Base-by-base conservation (phyloP, 1,140 invertebrate species). In the Drosophila punjabiensis region DNA sequence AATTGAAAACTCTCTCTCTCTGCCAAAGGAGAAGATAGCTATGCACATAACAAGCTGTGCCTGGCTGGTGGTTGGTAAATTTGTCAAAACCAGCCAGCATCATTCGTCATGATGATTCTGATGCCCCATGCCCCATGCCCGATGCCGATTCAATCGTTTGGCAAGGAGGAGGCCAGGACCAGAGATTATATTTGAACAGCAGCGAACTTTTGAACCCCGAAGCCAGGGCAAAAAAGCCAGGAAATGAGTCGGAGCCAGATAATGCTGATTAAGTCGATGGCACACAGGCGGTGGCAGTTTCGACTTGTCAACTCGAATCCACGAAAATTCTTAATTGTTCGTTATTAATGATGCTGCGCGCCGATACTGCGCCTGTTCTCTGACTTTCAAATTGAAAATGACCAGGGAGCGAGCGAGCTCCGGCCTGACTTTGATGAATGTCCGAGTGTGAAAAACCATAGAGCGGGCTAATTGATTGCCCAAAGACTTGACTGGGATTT, bases 321-420 rank as follows among this genome's bases (percentile, higher is more conserved):
- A 77, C 66, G 74, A 77, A 74, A 74, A 75, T 83, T 85, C 82
- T 85, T 85, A 85, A 84, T 84, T 84, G 82, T 84, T 85, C 83
- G 82, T 85, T 84, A 84, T 84, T 85, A 84, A 84, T 84, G 81
- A 84, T 84, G 77, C 59, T 69, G 47, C 74, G 47, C 79, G 5
- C 55, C 77, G 67, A 69, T 76, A 75, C 37, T 41, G 45, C 45
- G 47, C 39, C 60, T 70, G 56, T 32, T 53, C 14, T 75, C 55
- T 77, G 81, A 85, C 66, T 85, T 69, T 85, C 77, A 85, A 84
- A 85, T 85, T 85, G 82, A 85, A 85, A 85, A 85, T 74, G 82
- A 73, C 66, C 47, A 32, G 35, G 37, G 47, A 60, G 39, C 28
- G 9, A 45, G 20, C 64, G 9, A 45, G 20, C 64, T 24, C 11